Base-by-base conservation (phyloP, 2,797 vertebrate species). In the Dallia pectoralis region DNA sequence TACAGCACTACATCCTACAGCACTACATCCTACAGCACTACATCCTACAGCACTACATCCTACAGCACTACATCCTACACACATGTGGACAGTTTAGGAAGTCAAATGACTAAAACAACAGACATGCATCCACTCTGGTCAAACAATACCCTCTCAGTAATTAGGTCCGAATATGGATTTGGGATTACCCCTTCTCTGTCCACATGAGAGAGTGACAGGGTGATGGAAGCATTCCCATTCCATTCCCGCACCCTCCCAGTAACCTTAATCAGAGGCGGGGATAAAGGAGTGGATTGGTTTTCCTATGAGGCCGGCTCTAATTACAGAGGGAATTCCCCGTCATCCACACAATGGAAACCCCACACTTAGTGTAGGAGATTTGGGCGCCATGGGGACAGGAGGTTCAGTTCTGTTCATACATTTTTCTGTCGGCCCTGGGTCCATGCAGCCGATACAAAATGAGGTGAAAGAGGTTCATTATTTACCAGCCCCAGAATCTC, bases 311-410 rank as follows among this genome's bases (percentile, higher is more conserved):
- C 68, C 36, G 32, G 53, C 53, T 59, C 53, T 59, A 22, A 80
- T 81, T 80, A 77, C 81, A 25, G 29, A 67, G 79, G 82, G 77
- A 75, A 69, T 85, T 75, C 69, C 73, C 66, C 68, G 48, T 53
- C 25, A 32, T 69, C 71, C 66, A 72, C 74, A 84, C 77, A 81
- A 81, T 78, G 73, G 69, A 70, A 29, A 40, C 44, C 72, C 47
- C 76, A 72, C 70, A 72, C 49, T 67, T 66, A 12, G 18, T 56
- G 51, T 56, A 51, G 32, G 56, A 27, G 14, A 49, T 25, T n/a
- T 8, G 18, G 27, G 27, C 14, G 4, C 27, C 30, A 14, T 30
- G 61, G 15, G 61, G 18, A 15, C 61, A 63, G 61, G 29, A 18
- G 27, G 40, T 30, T 27, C 25, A 16, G 25, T 4, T 18, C 61